A percentile compares a stretch with the other conserved stretches of the same genome.
Conservation (phyloP, 2,888 invertebrate genomes). For the Andricus curvator region DNA sequence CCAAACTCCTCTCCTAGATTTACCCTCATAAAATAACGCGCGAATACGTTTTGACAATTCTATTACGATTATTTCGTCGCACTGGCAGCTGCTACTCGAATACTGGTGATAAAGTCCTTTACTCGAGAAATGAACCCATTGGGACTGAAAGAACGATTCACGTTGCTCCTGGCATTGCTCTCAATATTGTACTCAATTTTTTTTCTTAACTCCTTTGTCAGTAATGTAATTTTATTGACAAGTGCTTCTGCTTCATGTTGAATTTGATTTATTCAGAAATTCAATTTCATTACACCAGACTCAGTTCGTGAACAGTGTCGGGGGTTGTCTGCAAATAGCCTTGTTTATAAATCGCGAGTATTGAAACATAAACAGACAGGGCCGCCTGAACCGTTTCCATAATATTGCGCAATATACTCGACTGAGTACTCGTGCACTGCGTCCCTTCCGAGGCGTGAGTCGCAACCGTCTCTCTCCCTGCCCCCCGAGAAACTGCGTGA, state of each 20-base stretch:
- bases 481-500: too few species aligned
- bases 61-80: conserved; percentile 76
- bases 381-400: too few species aligned
- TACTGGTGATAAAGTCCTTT: conserved; percentile 44
- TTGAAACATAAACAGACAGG: too few species aligned
- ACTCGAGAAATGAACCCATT: conserved; percentile 43
- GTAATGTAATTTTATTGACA: not conserved
- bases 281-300: not conserved
- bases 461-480: too few species aligned
- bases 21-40: conserved; percentile 76
- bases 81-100: conserved; percentile 69
- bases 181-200: conserved; percentile 14
- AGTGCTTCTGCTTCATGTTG: not conserved
- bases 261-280: conserved; percentile 16
- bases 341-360: too few species aligned
- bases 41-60: conserved; percentile 78
- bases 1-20: conserved; percentile 60
- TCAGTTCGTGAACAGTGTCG: too few species aligned
- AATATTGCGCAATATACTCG: too few species aligned
- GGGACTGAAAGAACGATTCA: conserved; percentile 28
- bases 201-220: not conserved
- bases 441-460: too few species aligned
- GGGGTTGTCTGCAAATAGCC: too few species aligned
- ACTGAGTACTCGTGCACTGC: too few species aligned
- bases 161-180: not conserved